Base-by-base conservation (phyloP, 2,113 vertebrate species). In the Oncorhynchus gorbuscha region DNA sequence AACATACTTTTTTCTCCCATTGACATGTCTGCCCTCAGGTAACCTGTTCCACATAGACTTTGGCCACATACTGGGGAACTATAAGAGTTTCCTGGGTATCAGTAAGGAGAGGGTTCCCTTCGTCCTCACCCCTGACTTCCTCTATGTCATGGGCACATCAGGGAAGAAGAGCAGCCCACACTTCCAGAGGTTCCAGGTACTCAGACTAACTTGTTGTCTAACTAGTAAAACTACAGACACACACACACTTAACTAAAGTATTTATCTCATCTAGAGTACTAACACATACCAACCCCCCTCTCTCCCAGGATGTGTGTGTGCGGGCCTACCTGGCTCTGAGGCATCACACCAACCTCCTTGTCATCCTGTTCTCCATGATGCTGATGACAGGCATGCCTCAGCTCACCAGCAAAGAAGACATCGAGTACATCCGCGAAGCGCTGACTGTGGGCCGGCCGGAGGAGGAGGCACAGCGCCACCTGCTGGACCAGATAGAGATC, bases 321-420 rank as follows among this genome's bases (percentile, higher is more conserved):
- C 97, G 94, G 86, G 98, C 98, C 81, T 99, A 99, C 73, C 93
- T 98, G 14, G 96, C 97, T 59, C 96, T 99, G 62, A 94, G 97
- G 12, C 97, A 98, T 78, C 97, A 99, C 93, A 98, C 97, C 74
- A 97, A 97, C 92, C 93, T 99, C 58, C 94, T 99, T 86, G 98
- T 99, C 92, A 97, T 99, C 86, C 91, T 99, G 26, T 99, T 99
- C 93, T 99, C 97, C 87, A 99, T 99, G 98, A 99, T 99, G 98
- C 91, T 99, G 35, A 99, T 99, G 98, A 99, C 98, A 4, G 98
- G 98, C 3, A 99, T 99, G 97, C 98, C 98, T 2, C 97, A 99
- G 49, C 89, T 99, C 84, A 99, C 97, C 64, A 99, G 97, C 84
- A 99, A 97, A 87, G 97, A 99, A 88, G 98, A 99, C 65, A 99